Conservation (phyloP, 2,797 vertebrate genomes). For the Acropternis orthonyx region DNA sequence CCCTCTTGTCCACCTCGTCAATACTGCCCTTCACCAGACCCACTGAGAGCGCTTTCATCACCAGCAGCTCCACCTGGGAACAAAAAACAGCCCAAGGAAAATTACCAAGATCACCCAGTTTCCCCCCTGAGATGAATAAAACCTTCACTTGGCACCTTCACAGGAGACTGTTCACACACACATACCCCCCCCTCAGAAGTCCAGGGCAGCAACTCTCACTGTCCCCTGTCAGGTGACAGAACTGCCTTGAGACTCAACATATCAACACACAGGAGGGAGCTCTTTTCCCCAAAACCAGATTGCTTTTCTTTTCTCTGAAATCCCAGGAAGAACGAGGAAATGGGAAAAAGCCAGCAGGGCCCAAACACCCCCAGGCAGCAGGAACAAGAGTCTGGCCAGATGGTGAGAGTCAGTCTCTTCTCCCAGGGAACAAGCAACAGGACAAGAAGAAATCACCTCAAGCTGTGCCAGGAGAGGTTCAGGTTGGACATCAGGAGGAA, state of each 20-base stretch:
- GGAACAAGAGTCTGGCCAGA: too few relatives aligned
- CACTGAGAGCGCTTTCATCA: slow-evolving; percentile 97
- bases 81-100: neutral
- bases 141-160: neutral
- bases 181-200: neutral
- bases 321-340: neutral
- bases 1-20: slow-evolving; percentile 93
- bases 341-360: neutral
- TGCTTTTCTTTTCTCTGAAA: neutral
- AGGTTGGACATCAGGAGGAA: neutral
- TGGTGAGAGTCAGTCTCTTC: neutral
- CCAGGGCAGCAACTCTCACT: neutral
- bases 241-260: fast-evolving
- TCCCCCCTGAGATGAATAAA: fast-evolving
- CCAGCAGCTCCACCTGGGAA: slow-evolving; percentile 92
- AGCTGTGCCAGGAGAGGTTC: neutral
- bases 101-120: fast-evolving
- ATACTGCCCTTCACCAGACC: slow-evolving; percentile 95
- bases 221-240: neutral
- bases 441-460: neutral
- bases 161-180: neutral
- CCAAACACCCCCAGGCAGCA: neutral
- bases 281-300: neutral
- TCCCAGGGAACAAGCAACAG: neutral
- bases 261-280: neutral